These are phyloP conservation scores for Caenorhabditis imperialis DNA, from an alignment of 2,888 invertebrate species.

Conservation along the genomic window DNA sequence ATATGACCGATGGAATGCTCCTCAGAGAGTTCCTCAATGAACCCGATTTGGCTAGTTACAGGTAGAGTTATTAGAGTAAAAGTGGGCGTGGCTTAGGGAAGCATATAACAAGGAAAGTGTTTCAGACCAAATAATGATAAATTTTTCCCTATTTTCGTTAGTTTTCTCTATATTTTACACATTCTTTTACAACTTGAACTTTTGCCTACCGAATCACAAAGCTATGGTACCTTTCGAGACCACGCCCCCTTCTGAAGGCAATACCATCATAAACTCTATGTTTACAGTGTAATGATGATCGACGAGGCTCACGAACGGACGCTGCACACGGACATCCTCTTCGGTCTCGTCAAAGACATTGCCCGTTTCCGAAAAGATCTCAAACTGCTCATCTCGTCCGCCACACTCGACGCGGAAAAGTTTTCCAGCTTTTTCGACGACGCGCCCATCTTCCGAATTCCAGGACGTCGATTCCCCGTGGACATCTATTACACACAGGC, in stretches of 20 bases:
- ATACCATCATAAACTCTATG: not conserved
- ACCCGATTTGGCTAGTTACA: slow-evolving; percentile 93
- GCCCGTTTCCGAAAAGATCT: slow-evolving; percentile 82
- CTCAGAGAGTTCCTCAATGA: slow-evolving; percentile 97
- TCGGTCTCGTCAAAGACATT: slow-evolving; percentile 87
- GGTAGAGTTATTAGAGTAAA: slow-evolving; percentile 78
- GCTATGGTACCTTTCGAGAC: too few relatives aligned
- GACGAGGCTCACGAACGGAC: slow-evolving; percentile 99
- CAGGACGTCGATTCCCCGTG: slow-evolving; percentile 92
- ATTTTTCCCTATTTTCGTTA: too few relatives aligned
- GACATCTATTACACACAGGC: slow-evolving; percentile 99
- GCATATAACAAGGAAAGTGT: too few relatives aligned
- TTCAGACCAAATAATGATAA: too few relatives aligned
- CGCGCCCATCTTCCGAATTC: slow-evolving; percentile 96
- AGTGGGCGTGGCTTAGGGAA: too few relatives aligned
- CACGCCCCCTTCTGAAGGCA: too few relatives aligned
- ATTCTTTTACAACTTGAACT: too few relatives aligned
- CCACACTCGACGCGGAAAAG: slow-evolving; percentile 97
- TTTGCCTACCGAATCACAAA: too few relatives aligned
- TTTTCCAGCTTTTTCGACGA: slow-evolving; percentile 94
- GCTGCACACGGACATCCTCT: slow-evolving; percentile 96
- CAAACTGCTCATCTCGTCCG: slow-evolving; percentile 96
- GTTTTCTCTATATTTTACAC: too few relatives aligned
- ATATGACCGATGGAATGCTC: slow-evolving; percentile 99
- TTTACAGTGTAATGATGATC: slow-evolving; percentile 92